Conservation (phyloP, 2,888 invertebrate genomes). For the Tenthredo notha region DNA sequence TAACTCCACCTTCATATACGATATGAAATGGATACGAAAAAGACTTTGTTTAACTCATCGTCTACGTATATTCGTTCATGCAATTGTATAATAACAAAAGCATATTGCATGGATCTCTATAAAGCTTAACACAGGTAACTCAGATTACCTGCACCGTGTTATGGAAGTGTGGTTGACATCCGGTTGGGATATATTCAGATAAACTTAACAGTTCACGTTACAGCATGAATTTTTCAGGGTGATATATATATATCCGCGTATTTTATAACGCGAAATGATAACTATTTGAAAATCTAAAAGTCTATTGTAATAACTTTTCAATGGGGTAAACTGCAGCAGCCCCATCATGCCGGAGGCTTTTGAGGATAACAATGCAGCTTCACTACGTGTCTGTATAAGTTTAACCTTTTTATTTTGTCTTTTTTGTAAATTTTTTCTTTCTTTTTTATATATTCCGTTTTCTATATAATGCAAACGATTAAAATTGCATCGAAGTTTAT, state of each 20-base stretch:
- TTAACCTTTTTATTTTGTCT: not conserved
- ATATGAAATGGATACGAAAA: constrained; percentile 13
- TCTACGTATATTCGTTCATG: not conserved
- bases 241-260: not conserved
- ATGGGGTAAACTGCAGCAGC: not conserved
- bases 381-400: not conserved
- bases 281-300: not conserved
- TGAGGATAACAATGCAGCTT: not conserved
- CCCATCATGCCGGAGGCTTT: not conserved
- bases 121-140: not conserved
- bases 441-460: not conserved
- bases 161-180: constrained; percentile 16
- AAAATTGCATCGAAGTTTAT: not conserved
- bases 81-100: not conserved
- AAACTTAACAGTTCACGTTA: constrained; percentile 26
- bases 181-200: not conserved
- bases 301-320: constrained; percentile 1
- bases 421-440: not conserved
- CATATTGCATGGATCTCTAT: not conserved
- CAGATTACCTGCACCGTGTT: not conserved
- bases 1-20: not conserved
- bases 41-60: not conserved
- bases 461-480: not conserved
- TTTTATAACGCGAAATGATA: not conserved
- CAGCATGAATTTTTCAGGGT: not conserved